Evolutionary conservation across 2,797 vertebrate genomes (phyloP).

Genomic region (Vespertilio murinus): DNA sequence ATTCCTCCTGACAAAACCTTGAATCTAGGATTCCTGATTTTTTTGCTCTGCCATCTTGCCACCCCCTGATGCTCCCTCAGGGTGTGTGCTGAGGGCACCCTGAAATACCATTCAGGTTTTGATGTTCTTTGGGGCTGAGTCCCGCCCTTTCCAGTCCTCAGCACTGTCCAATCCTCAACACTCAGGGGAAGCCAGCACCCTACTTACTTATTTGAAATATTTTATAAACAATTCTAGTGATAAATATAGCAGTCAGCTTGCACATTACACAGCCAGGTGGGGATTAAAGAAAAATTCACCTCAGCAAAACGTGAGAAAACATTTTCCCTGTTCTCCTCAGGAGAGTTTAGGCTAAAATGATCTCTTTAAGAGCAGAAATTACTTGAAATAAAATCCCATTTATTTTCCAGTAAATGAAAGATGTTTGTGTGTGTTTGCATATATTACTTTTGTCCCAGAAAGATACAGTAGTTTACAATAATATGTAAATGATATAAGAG

Average conservation of each 20-base stretch:
- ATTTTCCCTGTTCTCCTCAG: not conserved
- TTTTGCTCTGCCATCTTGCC: not conserved
- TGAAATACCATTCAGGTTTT: not conserved
- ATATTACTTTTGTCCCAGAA: not conserved
- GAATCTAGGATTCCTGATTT: not conserved
- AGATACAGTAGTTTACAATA: not conserved
- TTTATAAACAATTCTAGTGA: not conserved
- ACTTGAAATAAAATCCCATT: conserved; percentile 27
- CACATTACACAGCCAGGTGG: not conserved
- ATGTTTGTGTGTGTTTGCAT: not conserved
- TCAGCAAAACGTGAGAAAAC: not conserved
- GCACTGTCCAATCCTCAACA: not conserved
- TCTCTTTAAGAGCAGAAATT: not conserved
- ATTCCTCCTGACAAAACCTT: not conserved
- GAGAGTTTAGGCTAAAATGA: conserved; percentile 21
- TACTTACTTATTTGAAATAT: not conserved
- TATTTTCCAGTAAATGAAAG: conserved; percentile 45
- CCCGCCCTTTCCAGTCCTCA: not conserved
- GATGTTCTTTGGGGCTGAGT: not conserved
- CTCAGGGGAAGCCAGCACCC: not conserved
- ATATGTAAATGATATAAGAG: not conserved
- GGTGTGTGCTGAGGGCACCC: not conserved
- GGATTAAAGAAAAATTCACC: not conserved
- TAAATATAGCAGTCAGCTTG: not conserved
- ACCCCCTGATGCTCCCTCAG: not conserved